These are phyloP conservation scores for Hydrotaea diabolus DNA, from an alignment of 2,888 invertebrate genomes.

Conservation along the genomic window DNA sequence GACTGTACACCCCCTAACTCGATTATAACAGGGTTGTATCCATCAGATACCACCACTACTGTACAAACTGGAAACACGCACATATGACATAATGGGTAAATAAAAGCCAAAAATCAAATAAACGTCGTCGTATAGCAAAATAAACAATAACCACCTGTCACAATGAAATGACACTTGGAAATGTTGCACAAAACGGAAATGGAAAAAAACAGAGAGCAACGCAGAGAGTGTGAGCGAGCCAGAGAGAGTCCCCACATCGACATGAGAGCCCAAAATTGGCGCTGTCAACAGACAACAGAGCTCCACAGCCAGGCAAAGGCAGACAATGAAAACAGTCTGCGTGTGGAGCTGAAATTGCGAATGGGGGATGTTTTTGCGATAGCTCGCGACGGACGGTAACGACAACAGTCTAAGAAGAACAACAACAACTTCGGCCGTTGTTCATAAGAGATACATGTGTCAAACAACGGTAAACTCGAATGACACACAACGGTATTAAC, in stretches of 20 bases:
- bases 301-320: conserved; percentile 33
- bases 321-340: conserved; percentile 49
- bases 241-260: not conserved
- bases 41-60: conserved; percentile 41
- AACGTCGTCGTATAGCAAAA: conserved; percentile 36
- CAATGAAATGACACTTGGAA: conserved; percentile 38
- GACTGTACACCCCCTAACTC: conserved; percentile 8
- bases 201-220: conserved; percentile 44
- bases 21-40: conserved; percentile 32
- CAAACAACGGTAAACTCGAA: conserved; percentile 52
- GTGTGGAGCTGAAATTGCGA: conserved; percentile 41
- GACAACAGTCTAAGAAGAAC: not conserved
- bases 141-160: conserved; percentile 60
- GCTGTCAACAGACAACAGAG: not conserved
- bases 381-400: conserved; percentile 11
- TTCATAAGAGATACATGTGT: not conserved
- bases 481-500: conserved; percentile 56
- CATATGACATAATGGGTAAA: not conserved
- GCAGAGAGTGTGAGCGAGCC: conserved; percentile 20
- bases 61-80: not conserved
- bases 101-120: not conserved
- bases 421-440: not conserved
- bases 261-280: not conserved
- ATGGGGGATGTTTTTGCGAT: conserved; percentile 49
- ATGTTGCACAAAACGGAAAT: conserved; percentile 39